A percentile compares a stretch with the other conserved stretches of the same genome.
phyloP scores from a whole-genome alignment of 1,140 invertebrate species.

The Drosophila chauvacae region DNA sequence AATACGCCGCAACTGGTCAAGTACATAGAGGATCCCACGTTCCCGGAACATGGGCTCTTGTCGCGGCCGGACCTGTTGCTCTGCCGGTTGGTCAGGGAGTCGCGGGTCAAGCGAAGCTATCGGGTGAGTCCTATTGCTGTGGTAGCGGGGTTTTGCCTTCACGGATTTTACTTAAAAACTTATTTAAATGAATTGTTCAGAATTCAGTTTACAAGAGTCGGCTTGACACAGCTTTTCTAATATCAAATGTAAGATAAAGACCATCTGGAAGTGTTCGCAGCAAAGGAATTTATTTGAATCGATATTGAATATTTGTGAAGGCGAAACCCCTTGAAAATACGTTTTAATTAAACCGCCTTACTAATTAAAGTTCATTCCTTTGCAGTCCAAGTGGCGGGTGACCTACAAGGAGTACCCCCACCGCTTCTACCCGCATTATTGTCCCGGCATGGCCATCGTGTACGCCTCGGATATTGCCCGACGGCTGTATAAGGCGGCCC shows the following conservation, averaged over 20 bases:
- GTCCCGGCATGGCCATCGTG: slow-evolving; percentile 90
- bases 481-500: slow-evolving; percentile 88
- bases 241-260: background rate
- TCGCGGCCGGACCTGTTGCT: slow-evolving; percentile 86
- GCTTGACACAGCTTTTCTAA: background rate
- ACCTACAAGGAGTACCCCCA: slow-evolving; percentile 88
- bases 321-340: slow-evolving; percentile 5
- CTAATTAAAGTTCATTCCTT: background rate
- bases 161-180: background rate
- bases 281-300: background rate
- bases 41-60: slow-evolving; percentile 38
- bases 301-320: background rate
- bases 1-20: slow-evolving; percentile 88
- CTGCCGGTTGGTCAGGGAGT: slow-evolving; percentile 85
- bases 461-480: slow-evolving; percentile 90
- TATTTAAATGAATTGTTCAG: background rate
- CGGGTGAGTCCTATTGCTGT: slow-evolving; percentile 71
- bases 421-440: slow-evolving; percentile 89
- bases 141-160: background rate
- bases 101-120: slow-evolving; percentile 87
- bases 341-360: background rate
- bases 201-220: background rate
- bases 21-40: slow-evolving; percentile 85
- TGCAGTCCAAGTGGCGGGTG: slow-evolving; percentile 91
- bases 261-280: background rate